These are phyloP conservation scores for Eupithecia pulchellata DNA, from an alignment of 2,888 invertebrate species.

Conservation along the genomic window DNA sequence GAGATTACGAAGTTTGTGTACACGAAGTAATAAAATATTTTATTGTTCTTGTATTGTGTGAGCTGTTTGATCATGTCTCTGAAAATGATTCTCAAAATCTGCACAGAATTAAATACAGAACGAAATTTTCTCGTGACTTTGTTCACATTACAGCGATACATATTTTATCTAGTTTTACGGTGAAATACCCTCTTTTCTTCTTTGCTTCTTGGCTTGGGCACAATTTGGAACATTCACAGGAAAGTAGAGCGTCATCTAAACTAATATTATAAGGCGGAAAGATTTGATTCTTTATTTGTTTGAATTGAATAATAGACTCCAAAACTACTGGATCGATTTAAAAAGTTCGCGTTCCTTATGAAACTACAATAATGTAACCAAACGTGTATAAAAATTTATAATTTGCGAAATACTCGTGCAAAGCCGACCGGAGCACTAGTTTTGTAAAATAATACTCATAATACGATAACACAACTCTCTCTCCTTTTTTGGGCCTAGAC, in stretches of 20 bases:
- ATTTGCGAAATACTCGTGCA: too few species aligned
- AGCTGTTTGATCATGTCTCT: neutral
- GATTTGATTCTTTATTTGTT: too few species aligned
- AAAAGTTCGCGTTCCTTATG: too few species aligned
- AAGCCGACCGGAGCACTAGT: too few species aligned
- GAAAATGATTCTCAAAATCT: neutral
- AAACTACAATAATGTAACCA: too few species aligned
- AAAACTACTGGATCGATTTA: too few species aligned
- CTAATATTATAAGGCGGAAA: too few species aligned
- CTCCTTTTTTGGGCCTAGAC: too few species aligned
- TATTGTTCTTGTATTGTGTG: constrained; percentile 8
- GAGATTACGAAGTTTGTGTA: constrained; percentile 15
- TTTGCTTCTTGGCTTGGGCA: neutral
- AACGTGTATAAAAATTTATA: too few species aligned
- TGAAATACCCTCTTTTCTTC: neutral
- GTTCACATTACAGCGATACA: neutral
- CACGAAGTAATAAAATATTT: constrained; percentile 8
- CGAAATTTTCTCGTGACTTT: neutral
- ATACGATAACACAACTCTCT: neutral
- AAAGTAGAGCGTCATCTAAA: neutral
- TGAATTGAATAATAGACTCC: too few species aligned
- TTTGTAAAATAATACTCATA: too few species aligned
- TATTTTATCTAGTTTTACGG: neutral
- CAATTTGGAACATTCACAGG: neutral
- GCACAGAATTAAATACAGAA: neutral